Evolutionary conservation across 2,113 vertebrate genomes (phyloP).

Genomic region (Sebastes schlegelii): DNA sequence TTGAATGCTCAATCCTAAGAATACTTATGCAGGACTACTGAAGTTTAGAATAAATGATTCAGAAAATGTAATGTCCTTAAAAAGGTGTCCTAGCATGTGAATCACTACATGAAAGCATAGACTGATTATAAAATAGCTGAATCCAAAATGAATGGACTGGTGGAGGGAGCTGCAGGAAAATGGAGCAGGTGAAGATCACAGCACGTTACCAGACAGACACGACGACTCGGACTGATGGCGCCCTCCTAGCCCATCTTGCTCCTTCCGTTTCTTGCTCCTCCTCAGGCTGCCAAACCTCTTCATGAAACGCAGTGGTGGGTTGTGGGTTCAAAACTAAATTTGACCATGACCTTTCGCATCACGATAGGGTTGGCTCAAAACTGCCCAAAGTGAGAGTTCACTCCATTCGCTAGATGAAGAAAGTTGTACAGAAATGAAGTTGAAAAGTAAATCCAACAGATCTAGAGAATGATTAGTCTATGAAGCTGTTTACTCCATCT

Average conservation of each 20-base stretch:
- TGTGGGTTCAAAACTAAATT: slow-evolving; percentile 49
- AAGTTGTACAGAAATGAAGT: not conserved
- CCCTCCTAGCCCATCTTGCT: slow-evolving; percentile 81
- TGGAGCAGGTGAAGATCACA: not conserved
- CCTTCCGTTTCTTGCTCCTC: slow-evolving; percentile 90
- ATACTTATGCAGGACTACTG: too few relatives aligned
- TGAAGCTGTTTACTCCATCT: not conserved
- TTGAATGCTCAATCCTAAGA: too few relatives aligned
- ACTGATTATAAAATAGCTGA: not conserved
- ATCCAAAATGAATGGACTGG: not conserved
- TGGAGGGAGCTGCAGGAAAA: not conserved
- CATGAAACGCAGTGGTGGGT: slow-evolving; percentile 85
- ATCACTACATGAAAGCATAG: not conserved
- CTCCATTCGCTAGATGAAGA: slow-evolving; percentile 18
- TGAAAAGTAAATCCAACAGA: slow-evolving; percentile 6
- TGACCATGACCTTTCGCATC: slow-evolving; percentile 72
- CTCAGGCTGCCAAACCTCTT: slow-evolving; percentile 96
- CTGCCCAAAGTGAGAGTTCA: slow-evolving; percentile 11
- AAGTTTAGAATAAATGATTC: too few relatives aligned
- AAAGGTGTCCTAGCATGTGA: too few relatives aligned
- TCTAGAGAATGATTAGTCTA: not conserved
- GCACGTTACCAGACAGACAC: slow-evolving; percentile 75
- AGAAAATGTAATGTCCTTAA: not conserved
- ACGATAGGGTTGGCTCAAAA: slow-evolving; percentile 28
- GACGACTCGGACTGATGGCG: slow-evolving; percentile 89